Evolutionary conservation across 2,113 vertebrate species (phyloP).

Genomic region (Phalacrocorax brasilianus): DNA sequence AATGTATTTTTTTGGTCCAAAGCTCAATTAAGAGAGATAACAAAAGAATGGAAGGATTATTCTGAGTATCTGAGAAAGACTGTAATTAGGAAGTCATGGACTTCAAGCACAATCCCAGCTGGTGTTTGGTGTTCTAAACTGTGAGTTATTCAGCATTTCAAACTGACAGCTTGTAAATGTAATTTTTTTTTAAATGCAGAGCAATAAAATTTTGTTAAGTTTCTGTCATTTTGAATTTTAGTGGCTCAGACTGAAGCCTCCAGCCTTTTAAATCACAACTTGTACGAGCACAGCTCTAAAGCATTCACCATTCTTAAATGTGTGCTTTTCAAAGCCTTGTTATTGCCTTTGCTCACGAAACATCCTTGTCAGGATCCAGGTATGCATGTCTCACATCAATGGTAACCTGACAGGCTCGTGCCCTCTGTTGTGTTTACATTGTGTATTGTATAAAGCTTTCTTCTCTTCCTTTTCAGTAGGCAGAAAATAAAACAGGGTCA

Average conservation of each 20-base stretch:
- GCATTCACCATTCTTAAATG: constrained; percentile 39
- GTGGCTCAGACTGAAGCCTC: constrained; percentile 65
- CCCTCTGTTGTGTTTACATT: constrained; percentile 6
- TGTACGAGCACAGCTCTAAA: constrained; percentile 59
- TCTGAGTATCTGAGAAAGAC: constrained; percentile 40
- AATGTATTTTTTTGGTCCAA: constrained; percentile 53
- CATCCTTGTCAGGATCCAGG: constrained; percentile 57
- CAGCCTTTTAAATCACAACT: constrained; percentile 73
- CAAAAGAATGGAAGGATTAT: constrained; percentile 62
- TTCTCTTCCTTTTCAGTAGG: neutral
- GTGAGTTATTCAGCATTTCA: constrained; percentile 68
- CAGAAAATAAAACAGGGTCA: constrained; percentile 2
- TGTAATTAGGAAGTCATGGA: constrained; percentile 63
- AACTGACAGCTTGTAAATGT: constrained; percentile 77
- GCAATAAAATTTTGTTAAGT: constrained; percentile 75
- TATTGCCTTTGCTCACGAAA: constrained; percentile 54
- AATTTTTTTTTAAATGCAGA: constrained; percentile 76
- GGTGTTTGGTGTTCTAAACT: constrained; percentile 46
- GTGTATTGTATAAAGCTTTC: constrained; percentile 13
- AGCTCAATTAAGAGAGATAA: constrained; percentile 58
- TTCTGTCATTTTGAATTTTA: constrained; percentile 79
- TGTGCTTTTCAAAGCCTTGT: constrained; percentile 42
- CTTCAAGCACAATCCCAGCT: constrained; percentile 17
- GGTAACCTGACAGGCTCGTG: constrained; percentile 39
- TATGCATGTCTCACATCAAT: constrained; percentile 47